These are phyloP conservation scores for Nerophis ophidion DNA, from an alignment of 2,113 vertebrate species.

Conservation along the genomic window DNA sequence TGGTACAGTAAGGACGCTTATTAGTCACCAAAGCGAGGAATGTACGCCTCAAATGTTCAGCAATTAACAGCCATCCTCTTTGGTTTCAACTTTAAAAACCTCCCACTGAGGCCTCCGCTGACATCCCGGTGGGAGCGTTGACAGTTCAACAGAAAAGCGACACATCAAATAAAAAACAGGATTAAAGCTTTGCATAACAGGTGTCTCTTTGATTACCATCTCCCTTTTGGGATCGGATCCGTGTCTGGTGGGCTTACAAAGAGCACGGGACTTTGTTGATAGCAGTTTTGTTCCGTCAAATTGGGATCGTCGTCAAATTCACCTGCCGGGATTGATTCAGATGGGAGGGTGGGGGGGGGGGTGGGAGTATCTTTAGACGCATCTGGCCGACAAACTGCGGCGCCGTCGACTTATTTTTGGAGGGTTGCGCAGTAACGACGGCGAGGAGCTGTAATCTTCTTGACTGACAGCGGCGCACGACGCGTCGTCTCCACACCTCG, in stretches of 20 bases:
- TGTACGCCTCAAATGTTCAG: neutral
- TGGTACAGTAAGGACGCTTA: too few relatives aligned
- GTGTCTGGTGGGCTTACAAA: slow-evolving; percentile 10
- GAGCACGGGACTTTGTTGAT: slow-evolving; percentile 11
- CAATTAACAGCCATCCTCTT: slow-evolving; percentile 1
- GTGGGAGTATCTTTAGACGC: slow-evolving; percentile 21
- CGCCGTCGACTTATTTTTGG: slow-evolving; percentile 57
- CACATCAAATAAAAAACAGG: slow-evolving; percentile 16
- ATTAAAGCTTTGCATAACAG: slow-evolving; percentile 11
- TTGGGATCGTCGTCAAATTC: slow-evolving; percentile 20
- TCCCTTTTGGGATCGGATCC: slow-evolving; percentile 26
- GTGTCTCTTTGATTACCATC: slow-evolving; percentile 11
- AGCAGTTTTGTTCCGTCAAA: slow-evolving; percentile 31
- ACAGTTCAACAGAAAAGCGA: slow-evolving; percentile 18
- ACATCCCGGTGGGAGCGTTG: slow-evolving; percentile 22
- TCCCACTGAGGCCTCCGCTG: slow-evolving; percentile 15
- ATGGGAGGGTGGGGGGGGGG: too few relatives aligned
- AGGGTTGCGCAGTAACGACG: slow-evolving; percentile 43
- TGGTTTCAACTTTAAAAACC: neutral
- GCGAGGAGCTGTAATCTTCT: slow-evolving; percentile 55
- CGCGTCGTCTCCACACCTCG: slow-evolving; percentile 42
- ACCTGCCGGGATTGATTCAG: slow-evolving; percentile 23
- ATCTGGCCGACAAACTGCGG: slow-evolving; percentile 43
- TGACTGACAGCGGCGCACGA: slow-evolving; percentile 66
- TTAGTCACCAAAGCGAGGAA: too few relatives aligned